phyloP scores from a whole-genome alignment of 1,140 invertebrate genomes.

The Pristionchus pacificus region DNA sequence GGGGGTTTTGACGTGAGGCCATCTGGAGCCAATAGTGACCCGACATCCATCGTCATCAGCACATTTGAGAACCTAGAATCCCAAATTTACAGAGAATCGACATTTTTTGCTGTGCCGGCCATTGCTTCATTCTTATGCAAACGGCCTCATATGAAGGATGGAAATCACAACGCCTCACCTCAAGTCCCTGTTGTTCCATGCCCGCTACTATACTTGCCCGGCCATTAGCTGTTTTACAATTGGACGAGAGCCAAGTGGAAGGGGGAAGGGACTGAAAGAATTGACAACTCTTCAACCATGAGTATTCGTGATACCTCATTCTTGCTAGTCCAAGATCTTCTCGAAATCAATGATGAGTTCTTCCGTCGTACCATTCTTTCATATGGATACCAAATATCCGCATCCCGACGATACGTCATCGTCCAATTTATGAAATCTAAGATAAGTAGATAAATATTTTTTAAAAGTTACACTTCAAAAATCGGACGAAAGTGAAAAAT shows the following conservation, averaged over 20 bases:
- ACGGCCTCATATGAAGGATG: too few species aligned
- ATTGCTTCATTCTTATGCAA: too few species aligned
- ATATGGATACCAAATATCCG: constrained; percentile 34
- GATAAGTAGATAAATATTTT: too few species aligned
- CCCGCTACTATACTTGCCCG: constrained; percentile 63
- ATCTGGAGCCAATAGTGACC: too few species aligned
- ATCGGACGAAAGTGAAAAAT: neutral
- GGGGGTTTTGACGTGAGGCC: too few species aligned
- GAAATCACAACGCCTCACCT: constrained; percentile 53
- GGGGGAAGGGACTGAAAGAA: neutral
- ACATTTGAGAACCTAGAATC: too few species aligned
- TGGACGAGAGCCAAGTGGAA: constrained; percentile 66
- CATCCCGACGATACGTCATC: constrained; percentile 29
- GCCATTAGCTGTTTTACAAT: constrained; percentile 64
- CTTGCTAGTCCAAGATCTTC: constrained; percentile 24
- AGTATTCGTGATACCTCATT: neutral
- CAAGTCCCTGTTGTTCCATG: constrained; percentile 64
- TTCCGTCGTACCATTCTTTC: constrained; percentile 7
- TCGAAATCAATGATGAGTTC: constrained; percentile 11
- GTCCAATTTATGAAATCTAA: constrained; percentile 36
- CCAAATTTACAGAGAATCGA: too few species aligned
- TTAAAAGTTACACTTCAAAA: neutral
- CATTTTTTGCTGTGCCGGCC: too few species aligned
- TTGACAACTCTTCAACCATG: neutral
- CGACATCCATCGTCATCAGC: too few species aligned